Conservation (phyloP, 2,113 vertebrate genomes). For the Esox niger region DNA sequence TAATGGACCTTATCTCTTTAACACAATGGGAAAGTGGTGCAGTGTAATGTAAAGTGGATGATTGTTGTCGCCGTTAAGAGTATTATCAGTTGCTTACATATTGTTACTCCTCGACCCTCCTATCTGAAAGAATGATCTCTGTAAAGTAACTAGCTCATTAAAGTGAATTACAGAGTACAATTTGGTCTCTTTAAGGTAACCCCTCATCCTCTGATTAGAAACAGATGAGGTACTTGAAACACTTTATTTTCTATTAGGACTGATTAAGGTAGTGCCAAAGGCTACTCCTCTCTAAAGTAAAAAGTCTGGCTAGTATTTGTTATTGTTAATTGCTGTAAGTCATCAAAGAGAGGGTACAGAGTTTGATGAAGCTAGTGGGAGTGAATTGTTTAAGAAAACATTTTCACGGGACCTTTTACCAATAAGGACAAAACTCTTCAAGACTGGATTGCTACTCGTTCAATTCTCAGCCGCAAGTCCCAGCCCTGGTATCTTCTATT, state of each 20-base stretch:
- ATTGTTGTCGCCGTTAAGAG: constrained; percentile 28
- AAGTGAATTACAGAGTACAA: constrained; percentile 54
- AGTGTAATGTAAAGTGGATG: constrained; percentile 28
- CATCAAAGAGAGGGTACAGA: constrained; percentile 47
- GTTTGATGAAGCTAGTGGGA: constrained; percentile 22
- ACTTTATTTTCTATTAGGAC: constrained; percentile 75
- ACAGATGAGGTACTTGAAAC: constrained; percentile 68
- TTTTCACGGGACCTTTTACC: not conserved
- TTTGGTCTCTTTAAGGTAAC: constrained; percentile 72
- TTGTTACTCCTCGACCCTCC: constrained; percentile 11
- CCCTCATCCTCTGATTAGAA: constrained; percentile 73
- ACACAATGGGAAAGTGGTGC: constrained; percentile 2
- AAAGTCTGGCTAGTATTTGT: constrained; percentile 74
- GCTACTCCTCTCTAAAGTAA: constrained; percentile 66
- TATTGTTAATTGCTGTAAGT: constrained; percentile 73
- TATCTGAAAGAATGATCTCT: constrained; percentile 36
- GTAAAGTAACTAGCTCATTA: constrained; percentile 56
- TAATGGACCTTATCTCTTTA: constrained; percentile 9
- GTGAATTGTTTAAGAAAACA: not conserved
- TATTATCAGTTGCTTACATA: constrained; percentile 36
- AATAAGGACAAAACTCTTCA: not conserved
- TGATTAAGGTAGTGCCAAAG: constrained; percentile 73
- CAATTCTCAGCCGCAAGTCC: not conserved
- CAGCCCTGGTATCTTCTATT: constrained; percentile 9
- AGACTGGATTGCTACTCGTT: constrained; percentile 27